These are phyloP conservation scores for Planiliza haematocheilus DNA, from an alignment of 2,113 vertebrate species.

Conservation along the genomic window DNA sequence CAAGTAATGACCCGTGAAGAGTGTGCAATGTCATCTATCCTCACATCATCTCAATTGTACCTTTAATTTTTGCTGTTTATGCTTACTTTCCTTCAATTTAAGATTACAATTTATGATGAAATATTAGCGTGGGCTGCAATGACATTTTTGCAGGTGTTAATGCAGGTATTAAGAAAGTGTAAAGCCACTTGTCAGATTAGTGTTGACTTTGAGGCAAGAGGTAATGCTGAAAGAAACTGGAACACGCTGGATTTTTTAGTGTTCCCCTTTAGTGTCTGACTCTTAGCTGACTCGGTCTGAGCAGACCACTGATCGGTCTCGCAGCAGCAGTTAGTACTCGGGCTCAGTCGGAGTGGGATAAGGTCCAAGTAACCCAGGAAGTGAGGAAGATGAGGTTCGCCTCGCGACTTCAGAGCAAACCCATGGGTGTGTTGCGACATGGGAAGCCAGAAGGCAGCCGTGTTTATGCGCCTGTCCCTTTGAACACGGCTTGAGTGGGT, in stretches of 20 bases:
- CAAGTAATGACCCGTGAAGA: not conserved
- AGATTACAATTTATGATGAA: not conserved
- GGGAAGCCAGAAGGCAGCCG: slow-evolving; percentile 38
- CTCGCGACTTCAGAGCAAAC: slow-evolving; percentile 12
- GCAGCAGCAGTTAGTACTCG: not conserved
- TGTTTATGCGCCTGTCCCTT: slow-evolving; percentile 31
- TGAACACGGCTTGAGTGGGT: slow-evolving; percentile 45
- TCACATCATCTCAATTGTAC: slow-evolving; percentile 17
- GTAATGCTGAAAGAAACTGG: not conserved
- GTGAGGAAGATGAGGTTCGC: slow-evolving; percentile 1
- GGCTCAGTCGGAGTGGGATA: not conserved
- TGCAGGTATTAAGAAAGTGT: not conserved
- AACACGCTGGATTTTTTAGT: not conserved
- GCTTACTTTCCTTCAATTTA: not conserved
- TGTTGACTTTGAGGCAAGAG: not conserved
- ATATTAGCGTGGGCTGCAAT: not conserved
- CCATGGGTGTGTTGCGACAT: slow-evolving; percentile 28
- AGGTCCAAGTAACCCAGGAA: slow-evolving; percentile 7
- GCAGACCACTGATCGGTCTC: slow-evolving; percentile 4
- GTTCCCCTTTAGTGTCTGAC: slow-evolving; percentile 3
- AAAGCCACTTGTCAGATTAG: slow-evolving; percentile 4
- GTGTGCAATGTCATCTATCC: slow-evolving; percentile 8
- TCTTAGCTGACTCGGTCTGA: not conserved
- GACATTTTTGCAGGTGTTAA: not conserved
- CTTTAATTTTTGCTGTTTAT: not conserved